These are phyloP conservation scores for Syngnathus scovelli DNA, from an alignment of 2,113 vertebrate species.

Conservation along the genomic window DNA sequence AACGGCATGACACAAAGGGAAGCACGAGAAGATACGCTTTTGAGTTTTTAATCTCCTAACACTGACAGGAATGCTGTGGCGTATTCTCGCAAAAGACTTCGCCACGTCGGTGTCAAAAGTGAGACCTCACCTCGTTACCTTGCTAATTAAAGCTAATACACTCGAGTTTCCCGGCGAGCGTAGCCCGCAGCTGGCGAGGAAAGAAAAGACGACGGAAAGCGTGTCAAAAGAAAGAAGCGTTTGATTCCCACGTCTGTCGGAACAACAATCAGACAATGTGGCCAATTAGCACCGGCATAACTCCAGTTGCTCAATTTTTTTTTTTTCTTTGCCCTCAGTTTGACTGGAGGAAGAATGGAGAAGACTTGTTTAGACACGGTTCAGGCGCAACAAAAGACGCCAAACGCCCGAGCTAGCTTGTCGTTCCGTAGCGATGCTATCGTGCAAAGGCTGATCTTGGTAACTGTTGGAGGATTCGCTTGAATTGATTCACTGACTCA, in stretches of 20 bases:
- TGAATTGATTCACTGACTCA: background rate
- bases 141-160: constrained; percentile 31
- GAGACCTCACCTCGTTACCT: constrained; percentile 17
- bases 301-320: background rate
- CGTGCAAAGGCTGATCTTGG: no score
- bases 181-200: background rate
- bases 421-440: background rate
- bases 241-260: background rate
- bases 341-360: background rate
- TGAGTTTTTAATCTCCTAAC: constrained; percentile 23
- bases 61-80: background rate
- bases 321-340: constrained; percentile 2
- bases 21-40: constrained; percentile 15
- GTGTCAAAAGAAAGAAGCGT: background rate
- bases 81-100: constrained; percentile 19
- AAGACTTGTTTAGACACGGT: background rate
- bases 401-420: background rate
- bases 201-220: background rate
- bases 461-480: background rate
- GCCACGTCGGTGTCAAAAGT: constrained; percentile 2
- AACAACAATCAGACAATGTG: constrained; percentile 7
- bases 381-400: background rate
- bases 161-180: background rate
- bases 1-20: constrained; percentile 36
- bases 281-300: constrained; percentile 12